Evolutionary conservation across 2,113 vertebrate genomes (phyloP).

Genomic region (Canis aureus): DNA sequence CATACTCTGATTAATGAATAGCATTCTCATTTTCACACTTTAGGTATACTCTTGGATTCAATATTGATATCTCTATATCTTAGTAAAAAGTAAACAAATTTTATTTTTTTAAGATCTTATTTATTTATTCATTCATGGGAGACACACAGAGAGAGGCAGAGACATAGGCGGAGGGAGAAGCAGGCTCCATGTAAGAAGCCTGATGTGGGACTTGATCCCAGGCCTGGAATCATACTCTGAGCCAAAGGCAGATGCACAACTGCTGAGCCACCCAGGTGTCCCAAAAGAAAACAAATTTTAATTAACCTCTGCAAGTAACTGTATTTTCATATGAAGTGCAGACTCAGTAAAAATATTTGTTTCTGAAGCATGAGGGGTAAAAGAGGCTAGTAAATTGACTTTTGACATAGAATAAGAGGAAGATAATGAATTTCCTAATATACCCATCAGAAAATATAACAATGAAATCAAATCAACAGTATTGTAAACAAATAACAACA

Average conservation of each 20-base stretch:
- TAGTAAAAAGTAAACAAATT: background rate
- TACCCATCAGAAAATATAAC: background rate
- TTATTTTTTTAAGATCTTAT: too few relatives aligned
- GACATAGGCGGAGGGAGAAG: too few relatives aligned
- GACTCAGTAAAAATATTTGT: background rate
- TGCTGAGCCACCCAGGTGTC: too few relatives aligned
- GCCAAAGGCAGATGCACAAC: too few relatives aligned
- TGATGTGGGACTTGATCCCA: too few relatives aligned
- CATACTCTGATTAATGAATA: background rate
- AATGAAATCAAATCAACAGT: background rate
- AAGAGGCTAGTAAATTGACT: background rate
- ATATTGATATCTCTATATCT: background rate
- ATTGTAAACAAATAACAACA: background rate
- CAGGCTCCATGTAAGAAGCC: too few relatives aligned
- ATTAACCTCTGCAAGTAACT: background rate
- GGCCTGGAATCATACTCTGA: too few relatives aligned
- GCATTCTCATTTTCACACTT: background rate
- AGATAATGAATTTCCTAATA: background rate
- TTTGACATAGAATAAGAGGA: background rate
- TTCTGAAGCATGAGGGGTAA: background rate
- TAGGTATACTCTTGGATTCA: background rate
- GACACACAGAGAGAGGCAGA: too few relatives aligned
- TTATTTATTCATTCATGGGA: too few relatives aligned
- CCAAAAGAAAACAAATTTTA: background rate
- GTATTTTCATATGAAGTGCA: background rate